Conservation (phyloP, 2,113 vertebrate genomes). For the Protobothrops mucrosquamatus region DNA sequence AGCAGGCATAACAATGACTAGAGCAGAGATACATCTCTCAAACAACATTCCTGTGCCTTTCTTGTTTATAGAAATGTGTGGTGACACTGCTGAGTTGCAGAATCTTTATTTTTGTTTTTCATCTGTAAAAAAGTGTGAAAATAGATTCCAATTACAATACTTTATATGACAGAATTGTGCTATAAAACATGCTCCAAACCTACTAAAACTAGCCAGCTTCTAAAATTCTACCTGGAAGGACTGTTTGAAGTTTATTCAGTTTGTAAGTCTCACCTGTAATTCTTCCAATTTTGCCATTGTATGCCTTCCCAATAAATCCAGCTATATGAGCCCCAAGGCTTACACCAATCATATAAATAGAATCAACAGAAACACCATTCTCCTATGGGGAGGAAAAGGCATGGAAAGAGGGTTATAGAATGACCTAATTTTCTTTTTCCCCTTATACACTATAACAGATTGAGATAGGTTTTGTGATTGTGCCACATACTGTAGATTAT, state of each 20-base stretch:
- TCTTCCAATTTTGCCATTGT: slow-evolving; percentile 85
- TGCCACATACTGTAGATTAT: neutral
- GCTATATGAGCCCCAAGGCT: slow-evolving; percentile 96
- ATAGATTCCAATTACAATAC: neutral
- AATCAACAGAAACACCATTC: slow-evolving; percentile 78
- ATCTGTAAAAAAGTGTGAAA: neutral
- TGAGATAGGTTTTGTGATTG: neutral
- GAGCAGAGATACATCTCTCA: neutral
- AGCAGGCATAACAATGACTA: neutral
- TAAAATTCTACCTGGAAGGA: neutral
- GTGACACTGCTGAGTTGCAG: neutral
- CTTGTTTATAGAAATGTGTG: neutral
- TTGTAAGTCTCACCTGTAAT: slow-evolving; percentile 84
- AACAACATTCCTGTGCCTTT: neutral
- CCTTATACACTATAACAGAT: neutral
- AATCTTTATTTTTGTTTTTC: neutral
- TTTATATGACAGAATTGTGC: neutral
- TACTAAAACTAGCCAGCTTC: neutral
- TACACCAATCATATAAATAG: slow-evolving; percentile 85
- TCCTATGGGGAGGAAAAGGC: slow-evolving; percentile 62
- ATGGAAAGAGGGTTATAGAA: neutral
- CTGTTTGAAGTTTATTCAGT: neutral
- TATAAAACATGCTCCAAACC: neutral
- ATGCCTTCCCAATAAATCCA: slow-evolving; percentile 87
- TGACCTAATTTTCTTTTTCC: neutral